These are phyloP conservation scores for Agonopterix alstromeriana DNA, from an alignment of 2,888 invertebrate genomes.

Conservation along the genomic window DNA sequence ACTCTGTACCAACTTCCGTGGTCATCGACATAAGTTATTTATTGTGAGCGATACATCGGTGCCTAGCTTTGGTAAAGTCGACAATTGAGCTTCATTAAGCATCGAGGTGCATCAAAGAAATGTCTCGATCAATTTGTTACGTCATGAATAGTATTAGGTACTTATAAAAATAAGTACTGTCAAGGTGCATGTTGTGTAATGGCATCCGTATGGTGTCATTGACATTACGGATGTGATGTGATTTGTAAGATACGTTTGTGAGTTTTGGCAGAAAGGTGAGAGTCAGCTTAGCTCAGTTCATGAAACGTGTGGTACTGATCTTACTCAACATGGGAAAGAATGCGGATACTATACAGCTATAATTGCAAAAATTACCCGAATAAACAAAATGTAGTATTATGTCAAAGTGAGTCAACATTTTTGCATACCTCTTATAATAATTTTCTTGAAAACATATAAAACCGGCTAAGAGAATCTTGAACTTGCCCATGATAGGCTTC, in stretches of 20 bases:
- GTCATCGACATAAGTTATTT: slow-evolving; percentile 1
- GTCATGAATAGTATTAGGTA: slow-evolving; percentile 45
- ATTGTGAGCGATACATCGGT: slow-evolving; percentile 1
- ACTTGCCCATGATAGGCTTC: no score
- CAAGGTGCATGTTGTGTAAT: slow-evolving; percentile 68
- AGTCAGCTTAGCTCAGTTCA: slow-evolving; percentile 6
- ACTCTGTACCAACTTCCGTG: slow-evolving; percentile 17
- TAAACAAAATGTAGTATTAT: no score
- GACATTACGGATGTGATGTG: slow-evolving; percentile 64
- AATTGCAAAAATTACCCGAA: no score
- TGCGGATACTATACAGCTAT: no score
- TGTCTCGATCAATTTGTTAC: slow-evolving; percentile 30
- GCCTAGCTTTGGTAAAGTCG: not conserved
- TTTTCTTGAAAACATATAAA: no score
- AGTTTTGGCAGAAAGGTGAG: slow-evolving; percentile 46
- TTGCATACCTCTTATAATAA: no score
- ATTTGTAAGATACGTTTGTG: slow-evolving; percentile 34
- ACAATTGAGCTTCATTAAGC: not conserved
- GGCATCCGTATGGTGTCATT: slow-evolving; percentile 65
- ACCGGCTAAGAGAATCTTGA: no score
- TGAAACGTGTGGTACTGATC: slow-evolving; percentile 4
- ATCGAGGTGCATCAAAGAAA: slow-evolving; percentile 20
- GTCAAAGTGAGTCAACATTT: no score
- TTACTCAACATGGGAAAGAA: slow-evolving; percentile 1
- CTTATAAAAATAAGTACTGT: slow-evolving; percentile 44